A percentile compares a stretch with the other conserved stretches of the same genome.
Evolutionary conservation across 2,797 vertebrate genomes (phyloP).

Genomic region (Melanotaenia maccullochi): DNA sequence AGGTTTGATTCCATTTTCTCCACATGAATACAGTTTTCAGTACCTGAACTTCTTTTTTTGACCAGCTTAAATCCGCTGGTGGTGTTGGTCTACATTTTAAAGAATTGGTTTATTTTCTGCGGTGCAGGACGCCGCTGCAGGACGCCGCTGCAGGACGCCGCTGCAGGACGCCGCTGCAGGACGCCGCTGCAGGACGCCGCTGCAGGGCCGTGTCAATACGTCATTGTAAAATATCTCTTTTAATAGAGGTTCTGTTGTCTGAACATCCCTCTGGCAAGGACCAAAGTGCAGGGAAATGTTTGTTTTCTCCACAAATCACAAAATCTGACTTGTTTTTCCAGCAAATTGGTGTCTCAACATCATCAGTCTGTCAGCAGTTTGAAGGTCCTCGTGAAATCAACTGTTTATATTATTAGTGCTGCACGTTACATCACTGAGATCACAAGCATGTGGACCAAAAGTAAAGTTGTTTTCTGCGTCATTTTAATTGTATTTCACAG

Average conservation of each 20-base stretch:
- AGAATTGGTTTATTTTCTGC: background rate
- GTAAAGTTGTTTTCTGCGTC: background rate
- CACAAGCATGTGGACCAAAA: too few species aligned
- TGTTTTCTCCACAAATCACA: too few species aligned
- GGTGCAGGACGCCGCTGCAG: background rate
- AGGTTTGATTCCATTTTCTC: background rate
- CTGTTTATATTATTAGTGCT: too few species aligned
- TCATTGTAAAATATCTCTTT: background rate
- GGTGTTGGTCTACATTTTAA: background rate
- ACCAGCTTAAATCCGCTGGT: background rate
- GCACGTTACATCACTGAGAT: too few species aligned
- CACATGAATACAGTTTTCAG: background rate
- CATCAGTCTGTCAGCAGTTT: background rate
- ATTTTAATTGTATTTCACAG: background rate
- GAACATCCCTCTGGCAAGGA: too few species aligned
- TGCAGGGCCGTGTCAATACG: background rate
- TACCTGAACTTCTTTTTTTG: background rate
- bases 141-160: too few species aligned
- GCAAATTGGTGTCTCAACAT: background rate
- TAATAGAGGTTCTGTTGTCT: background rate
- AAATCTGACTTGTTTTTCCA: background rate
- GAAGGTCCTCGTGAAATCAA: too few species aligned
- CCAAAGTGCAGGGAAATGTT: too few species aligned
- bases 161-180: too few species aligned
- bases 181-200: too few species aligned